These are phyloP conservation scores for Aplysina aerophoba DNA, from an alignment of 37 sponge, comb jelly and placozoan genomes.

Conservation along the genomic window DNA sequence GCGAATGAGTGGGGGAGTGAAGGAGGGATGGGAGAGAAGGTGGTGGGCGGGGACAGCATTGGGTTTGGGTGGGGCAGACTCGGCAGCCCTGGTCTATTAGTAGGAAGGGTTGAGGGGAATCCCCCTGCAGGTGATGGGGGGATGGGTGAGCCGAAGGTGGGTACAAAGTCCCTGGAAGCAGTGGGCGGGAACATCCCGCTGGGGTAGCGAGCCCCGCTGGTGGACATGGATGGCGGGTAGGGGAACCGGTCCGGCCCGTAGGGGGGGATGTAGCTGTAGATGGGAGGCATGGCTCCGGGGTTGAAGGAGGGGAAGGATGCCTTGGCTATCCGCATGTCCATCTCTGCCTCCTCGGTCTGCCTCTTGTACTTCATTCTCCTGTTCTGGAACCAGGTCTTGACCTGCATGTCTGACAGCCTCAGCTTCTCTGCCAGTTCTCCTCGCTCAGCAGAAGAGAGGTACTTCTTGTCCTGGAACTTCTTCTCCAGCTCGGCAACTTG, in stretches of 20 bases:
- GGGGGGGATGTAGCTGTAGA: constrained; percentile 2
- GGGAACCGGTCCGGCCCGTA: constrained; percentile 3
- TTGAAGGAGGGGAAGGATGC: background rate
- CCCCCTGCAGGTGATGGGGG: constrained; percentile 19
- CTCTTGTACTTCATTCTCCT: constrained; percentile 73
- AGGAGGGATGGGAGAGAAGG: constrained; percentile 6
- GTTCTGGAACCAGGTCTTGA: constrained; percentile 86
- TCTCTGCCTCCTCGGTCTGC: constrained; percentile 79
- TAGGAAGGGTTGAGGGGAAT: background rate
- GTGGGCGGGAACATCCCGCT: background rate
- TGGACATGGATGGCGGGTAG: background rate
- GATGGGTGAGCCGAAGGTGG: background rate
- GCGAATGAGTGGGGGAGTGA: background rate
- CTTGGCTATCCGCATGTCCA: constrained; percentile 58
- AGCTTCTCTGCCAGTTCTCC: constrained; percentile 82
- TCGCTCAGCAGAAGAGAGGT: constrained; percentile 78
- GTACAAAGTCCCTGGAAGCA: background rate
- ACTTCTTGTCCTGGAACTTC: constrained; percentile 83
- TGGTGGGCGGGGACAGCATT: background rate
- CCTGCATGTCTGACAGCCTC: constrained; percentile 85
- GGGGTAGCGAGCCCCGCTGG: background rate
- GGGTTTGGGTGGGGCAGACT: background rate
- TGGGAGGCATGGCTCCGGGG: background rate
- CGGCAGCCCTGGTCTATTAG: background rate
- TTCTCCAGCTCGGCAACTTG: constrained; percentile 82